Percentiles rank a stretch among this genome's conserved stretches.
These are phyloP conservation scores for Sinopyrophorus schimmeli DNA, from an alignment of 2,888 invertebrate genomes.

Conservation along the genomic window DNA sequence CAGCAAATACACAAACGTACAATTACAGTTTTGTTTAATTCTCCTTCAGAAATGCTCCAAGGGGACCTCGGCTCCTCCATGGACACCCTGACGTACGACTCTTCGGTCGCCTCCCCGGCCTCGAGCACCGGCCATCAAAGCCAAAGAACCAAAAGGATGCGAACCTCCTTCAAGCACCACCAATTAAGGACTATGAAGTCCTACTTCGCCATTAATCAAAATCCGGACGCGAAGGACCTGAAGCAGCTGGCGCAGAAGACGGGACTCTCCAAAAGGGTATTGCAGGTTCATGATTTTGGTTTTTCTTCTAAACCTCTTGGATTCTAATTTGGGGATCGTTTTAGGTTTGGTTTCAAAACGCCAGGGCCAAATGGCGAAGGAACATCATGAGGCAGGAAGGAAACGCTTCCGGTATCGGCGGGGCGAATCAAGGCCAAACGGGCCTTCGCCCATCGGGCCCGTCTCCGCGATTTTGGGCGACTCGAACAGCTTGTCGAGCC, in stretches of 20 bases:
- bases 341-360: conserved; percentile 99
- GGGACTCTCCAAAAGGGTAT: conserved; percentile 93
- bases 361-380: conserved; percentile 96
- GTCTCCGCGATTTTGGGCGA: conserved; percentile 56
- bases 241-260: conserved; percentile 99
- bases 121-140: conserved; percentile 61
- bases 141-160: conserved; percentile 90
- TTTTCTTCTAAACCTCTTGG: not conserved
- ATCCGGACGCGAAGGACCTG: conserved; percentile 98
- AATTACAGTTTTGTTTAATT: not conserved
- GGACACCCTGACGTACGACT: conserved; percentile 77
- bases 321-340: conserved; percentile 20
- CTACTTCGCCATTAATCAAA: conserved; percentile 98
- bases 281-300: conserved; percentile 76
- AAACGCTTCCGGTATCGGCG: conserved; percentile 44
- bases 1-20: conserved; percentile 2
- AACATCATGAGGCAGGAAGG: conserved; percentile 88
- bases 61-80: conserved; percentile 75
- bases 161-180: conserved; percentile 99
- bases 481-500: conserved; percentile 57
- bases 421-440: conserved; percentile 44
- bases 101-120: conserved; percentile 71
- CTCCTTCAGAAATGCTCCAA: conserved; percentile 70
- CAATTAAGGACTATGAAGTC: conserved; percentile 99
- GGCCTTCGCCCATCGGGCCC: conserved; percentile 47